Conservation (phyloP, 2,888 invertebrate species). For the Phaonia tiefii region DNA sequence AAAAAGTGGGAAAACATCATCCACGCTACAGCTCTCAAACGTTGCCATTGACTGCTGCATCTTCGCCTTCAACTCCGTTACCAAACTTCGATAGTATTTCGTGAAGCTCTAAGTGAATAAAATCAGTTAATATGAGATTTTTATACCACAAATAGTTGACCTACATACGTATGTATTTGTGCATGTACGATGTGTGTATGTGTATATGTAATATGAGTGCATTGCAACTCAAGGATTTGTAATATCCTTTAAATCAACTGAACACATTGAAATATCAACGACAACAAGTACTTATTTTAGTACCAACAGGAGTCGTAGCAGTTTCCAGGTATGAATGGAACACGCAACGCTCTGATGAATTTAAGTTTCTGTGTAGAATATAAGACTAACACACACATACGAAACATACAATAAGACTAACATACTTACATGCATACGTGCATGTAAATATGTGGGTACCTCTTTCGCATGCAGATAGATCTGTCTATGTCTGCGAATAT, state of each 20-base stretch:
- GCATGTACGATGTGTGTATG: no score
- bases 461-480: conserved; percentile 24
- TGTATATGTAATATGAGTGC: not conserved
- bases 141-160: conserved; percentile 6
- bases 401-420: not conserved
- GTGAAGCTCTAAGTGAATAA: no score
- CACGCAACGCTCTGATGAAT: conserved; percentile 54
- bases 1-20: no score
- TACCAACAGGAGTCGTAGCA: conserved; percentile 32
- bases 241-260: conserved; percentile 62
- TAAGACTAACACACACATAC: not conserved
- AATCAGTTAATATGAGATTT: conserved; percentile 2
- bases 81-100: no score
- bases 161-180: conserved; percentile 26
- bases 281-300: conserved; percentile 26
- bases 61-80: no score
- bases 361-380: conserved; percentile 38
- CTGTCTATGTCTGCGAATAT: conserved; percentile 19
- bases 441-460: conserved; percentile 46
- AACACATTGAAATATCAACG: conserved; percentile 33
- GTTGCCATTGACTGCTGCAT: no score
- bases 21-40: no score
- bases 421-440: conserved; percentile 21
- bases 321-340: conserved; percentile 60
- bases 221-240: conserved; percentile 63